Percentiles rank a stretch among this genome's conserved stretches.
Evolutionary conservation across 2,888 invertebrate species (phyloP).

Genomic region (Lepidonotus clava): DNA sequence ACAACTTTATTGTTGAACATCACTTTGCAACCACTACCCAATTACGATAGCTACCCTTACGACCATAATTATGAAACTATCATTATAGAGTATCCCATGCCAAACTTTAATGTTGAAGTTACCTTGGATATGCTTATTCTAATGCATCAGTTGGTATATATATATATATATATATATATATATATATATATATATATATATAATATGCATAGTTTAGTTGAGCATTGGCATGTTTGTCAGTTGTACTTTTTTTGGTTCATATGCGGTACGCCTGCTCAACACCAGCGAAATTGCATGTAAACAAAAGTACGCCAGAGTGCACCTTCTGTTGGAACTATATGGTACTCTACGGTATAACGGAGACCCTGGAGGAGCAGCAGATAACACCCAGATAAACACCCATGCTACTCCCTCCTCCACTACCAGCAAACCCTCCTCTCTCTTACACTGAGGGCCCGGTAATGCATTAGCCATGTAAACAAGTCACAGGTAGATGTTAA

Average conservation of each 20-base stretch:
- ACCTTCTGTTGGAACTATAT: neutral
- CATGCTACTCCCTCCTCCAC: no score
- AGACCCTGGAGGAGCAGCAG: no score
- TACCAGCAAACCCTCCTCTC: no score
- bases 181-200: neutral
- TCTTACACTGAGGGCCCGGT: no score
- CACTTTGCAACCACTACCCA: no score
- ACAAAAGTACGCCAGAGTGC: neutral
- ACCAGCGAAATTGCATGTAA: neutral
- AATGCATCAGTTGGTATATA: neutral
- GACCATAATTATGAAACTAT: neutral
- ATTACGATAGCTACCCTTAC: neutral
- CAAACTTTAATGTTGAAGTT: neutral
- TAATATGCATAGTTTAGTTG: neutral
- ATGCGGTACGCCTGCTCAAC: neutral
- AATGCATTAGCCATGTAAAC: no score
- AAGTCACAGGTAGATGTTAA: no score
- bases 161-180: conserved; percentile 45
- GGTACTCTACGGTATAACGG: neutral
- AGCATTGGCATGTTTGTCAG: neutral
- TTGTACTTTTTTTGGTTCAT: neutral
- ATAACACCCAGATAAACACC: no score
- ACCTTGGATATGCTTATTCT: neutral
- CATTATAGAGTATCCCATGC: neutral
- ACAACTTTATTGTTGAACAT: no score